phyloP scores from a whole-genome alignment of 30 jellyfish, hydroid and myxozoan genomes.

The Chironex yamaguchii region DNA sequence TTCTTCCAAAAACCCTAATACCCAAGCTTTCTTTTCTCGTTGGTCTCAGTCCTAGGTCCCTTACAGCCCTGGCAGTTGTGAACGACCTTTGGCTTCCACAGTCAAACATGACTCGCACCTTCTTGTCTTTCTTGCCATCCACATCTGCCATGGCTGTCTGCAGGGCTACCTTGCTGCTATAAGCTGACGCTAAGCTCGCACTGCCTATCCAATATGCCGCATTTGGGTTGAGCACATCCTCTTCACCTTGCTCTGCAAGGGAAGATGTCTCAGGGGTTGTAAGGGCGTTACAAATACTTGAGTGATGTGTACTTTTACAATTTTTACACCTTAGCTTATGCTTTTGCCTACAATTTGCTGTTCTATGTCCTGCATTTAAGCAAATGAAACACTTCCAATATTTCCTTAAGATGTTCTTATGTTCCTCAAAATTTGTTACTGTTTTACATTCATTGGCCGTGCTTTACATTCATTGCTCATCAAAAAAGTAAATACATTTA shows the following conservation, averaged over 20 bases:
- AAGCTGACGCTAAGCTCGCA: neutral
- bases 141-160: slow-evolving; percentile 24
- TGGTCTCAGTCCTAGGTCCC: neutral
- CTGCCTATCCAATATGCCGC: slow-evolving; percentile 16
- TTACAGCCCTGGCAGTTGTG: slow-evolving; percentile 22
- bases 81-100: slow-evolving; percentile 25
- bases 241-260: neutral
- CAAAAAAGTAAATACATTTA: too few species aligned
- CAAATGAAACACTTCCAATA: slow-evolving; percentile 8
- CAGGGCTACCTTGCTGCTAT: neutral
- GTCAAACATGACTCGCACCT: slow-evolving; percentile 35
- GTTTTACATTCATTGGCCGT: neutral
- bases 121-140: neutral
- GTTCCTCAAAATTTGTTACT: neutral
- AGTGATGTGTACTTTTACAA: neutral
- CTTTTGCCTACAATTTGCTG: neutral
- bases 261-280: neutral
- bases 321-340: too few species aligned
- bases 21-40: slow-evolving; percentile 10
- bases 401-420: neutral
- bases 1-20: neutral
- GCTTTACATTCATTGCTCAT: too few species aligned
- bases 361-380: slow-evolving; percentile 9
- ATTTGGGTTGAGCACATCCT: neutral
- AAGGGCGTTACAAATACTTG: neutral